Conservation (phyloP, 2,888 invertebrate species). For the Allophyes oxyacanthae region DNA sequence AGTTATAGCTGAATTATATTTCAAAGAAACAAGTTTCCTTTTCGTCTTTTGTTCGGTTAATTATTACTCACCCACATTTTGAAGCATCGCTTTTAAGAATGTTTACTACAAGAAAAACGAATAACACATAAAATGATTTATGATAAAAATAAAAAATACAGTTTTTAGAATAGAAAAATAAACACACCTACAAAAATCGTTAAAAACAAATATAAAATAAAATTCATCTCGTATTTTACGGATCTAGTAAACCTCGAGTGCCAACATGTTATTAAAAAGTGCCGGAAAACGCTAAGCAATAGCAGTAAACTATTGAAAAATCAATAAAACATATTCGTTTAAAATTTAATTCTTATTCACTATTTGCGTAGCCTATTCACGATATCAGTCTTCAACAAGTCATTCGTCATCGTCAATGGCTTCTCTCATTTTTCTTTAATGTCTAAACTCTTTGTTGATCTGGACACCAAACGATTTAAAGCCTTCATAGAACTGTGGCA, state of each 20-base stretch:
- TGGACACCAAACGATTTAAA: conserved; percentile 73
- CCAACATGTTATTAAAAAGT: conserved; percentile 1
- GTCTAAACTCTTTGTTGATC: conserved; percentile 73
- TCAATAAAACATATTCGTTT: conserved; percentile 49
- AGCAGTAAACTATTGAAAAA: conserved; percentile 21
- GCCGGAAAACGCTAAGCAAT: neutral
- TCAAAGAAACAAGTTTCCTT: too few species aligned
- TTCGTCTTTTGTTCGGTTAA: too few species aligned
- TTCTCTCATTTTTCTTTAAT: conserved; percentile 8
- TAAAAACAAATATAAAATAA: conserved; percentile 8
- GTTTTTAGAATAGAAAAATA: neutral
- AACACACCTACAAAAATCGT: conserved; percentile 23
- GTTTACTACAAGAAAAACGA: conserved; percentile 39
- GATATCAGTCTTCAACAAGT: conserved; percentile 46
- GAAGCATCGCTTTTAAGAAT: conserved; percentile 24
- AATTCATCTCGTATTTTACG: conserved; percentile 24
- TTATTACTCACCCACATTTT: conserved; percentile 61
- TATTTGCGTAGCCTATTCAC: conserved; percentile 32
- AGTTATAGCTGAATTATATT: neutral
- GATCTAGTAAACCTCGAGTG: neutral
- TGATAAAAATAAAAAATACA: neutral
- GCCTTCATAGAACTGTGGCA: conserved; percentile 81
- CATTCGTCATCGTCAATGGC: neutral
- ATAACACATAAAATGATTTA: neutral
- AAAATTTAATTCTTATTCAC: conserved; percentile 35